Percentiles rank a stretch among this genome's conserved stretches.
These are phyloP conservation scores for Marmota monax DNA, from an alignment of 2,113 vertebrate genomes.

Conservation along the genomic window DNA sequence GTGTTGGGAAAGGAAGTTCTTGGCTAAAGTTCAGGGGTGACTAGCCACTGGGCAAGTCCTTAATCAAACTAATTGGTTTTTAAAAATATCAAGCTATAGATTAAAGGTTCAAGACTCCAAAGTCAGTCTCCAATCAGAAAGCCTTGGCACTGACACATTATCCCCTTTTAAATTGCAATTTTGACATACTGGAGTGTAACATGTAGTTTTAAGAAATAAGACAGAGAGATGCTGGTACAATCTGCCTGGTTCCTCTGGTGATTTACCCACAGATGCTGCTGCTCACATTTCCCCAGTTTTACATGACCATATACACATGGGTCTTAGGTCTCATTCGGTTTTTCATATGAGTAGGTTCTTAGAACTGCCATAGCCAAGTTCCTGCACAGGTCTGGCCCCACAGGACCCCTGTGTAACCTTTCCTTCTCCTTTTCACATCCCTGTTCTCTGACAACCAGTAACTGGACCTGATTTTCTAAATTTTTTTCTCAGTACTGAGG, in stretches of 20 bases:
- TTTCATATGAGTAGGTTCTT: neutral
- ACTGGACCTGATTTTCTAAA: neutral
- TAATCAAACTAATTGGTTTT: neutral
- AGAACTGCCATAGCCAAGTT: neutral
- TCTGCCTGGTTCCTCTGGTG: neutral
- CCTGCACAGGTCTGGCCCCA: neutral
- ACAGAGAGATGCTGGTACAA: no score
- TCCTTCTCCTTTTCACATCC: rapidly evolving
- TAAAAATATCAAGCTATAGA: neutral
- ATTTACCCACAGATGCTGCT: rapidly evolving
- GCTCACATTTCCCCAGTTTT: neutral
- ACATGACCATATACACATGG: rapidly evolving
- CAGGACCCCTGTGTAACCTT: neutral
- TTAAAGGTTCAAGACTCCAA: neutral
- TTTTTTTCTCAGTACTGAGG: no score
- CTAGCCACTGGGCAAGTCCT: neutral
- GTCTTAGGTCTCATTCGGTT: neutral
- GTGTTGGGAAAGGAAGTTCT: neutral
- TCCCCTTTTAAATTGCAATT: neutral
- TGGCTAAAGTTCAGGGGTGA: constrained; percentile 40
- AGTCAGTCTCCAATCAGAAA: neutral
- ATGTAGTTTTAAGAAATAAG: neutral
- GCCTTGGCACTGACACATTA: neutral
- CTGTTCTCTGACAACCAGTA: neutral
- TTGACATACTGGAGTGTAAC: neutral